Evolutionary conservation across 2,888 invertebrate species (phyloP).

Genomic region (Hyles lineata): DNA sequence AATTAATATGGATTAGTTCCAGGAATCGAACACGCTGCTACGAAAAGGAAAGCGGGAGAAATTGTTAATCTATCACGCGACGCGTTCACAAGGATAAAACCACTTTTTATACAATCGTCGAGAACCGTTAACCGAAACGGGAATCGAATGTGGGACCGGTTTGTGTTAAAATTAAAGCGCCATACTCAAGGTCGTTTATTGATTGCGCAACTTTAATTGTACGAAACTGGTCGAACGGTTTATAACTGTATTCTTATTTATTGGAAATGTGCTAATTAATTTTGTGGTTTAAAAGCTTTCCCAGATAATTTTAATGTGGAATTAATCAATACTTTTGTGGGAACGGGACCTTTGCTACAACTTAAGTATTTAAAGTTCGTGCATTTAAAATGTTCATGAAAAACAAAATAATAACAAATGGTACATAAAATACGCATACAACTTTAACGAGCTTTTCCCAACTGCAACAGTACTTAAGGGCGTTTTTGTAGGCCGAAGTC

Average conservation of each 20-base stretch:
- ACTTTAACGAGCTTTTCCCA: too few relatives aligned
- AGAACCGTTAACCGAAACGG: constrained; percentile 30
- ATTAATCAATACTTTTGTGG: too few relatives aligned
- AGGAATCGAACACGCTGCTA: background rate
- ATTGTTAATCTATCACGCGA: constrained; percentile 7
- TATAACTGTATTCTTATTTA: constrained; percentile 4
- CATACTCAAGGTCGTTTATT: constrained; percentile 24
- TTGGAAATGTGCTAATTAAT: background rate
- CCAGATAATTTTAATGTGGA: background rate
- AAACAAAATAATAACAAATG: too few relatives aligned
- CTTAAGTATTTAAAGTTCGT: too few relatives aligned
- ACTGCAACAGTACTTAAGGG: too few relatives aligned
- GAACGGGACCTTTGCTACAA: too few relatives aligned
- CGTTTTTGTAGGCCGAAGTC: too few relatives aligned
- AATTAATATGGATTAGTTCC: background rate
- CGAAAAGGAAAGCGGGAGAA: constrained; percentile 18
- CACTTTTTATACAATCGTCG: constrained; percentile 23
- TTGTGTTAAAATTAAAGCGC: constrained; percentile 21
- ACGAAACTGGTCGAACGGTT: background rate
- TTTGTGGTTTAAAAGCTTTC: background rate
- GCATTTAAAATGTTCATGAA: too few relatives aligned
- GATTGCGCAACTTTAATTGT: constrained; percentile 10
- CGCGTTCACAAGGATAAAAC: constrained; percentile 25
- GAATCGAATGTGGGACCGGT: constrained; percentile 29
- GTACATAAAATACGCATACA: too few relatives aligned